Conservation (phyloP, 2,888 invertebrate species). For the Autographa gamma region DNA sequence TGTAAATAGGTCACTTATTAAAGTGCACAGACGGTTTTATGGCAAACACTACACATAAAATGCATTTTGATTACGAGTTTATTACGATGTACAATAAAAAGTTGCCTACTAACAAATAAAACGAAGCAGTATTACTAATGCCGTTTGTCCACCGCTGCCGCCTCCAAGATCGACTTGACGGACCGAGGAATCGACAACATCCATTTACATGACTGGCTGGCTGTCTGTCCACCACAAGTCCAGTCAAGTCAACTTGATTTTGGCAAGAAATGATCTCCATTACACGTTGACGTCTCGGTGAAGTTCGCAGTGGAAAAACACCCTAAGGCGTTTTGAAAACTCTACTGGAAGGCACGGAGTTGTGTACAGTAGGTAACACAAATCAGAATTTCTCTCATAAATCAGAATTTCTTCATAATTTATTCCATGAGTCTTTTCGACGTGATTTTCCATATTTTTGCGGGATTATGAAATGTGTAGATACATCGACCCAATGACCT, state of each 20-base stretch:
- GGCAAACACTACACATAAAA: constrained; percentile 24
- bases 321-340: too few relatives aligned
- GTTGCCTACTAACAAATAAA: constrained; percentile 11
- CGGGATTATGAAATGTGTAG: constrained; percentile 42
- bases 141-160: too few relatives aligned
- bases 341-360: too few relatives aligned
- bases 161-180: too few relatives aligned
- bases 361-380: too few relatives aligned
- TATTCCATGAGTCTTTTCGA: not conserved
- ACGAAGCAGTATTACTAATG: not conserved
- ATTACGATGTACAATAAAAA: constrained; percentile 22
- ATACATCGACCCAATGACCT: constrained; percentile 59
- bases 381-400: not conserved
- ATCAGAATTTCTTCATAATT: not conserved
- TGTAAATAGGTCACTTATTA: constrained; percentile 18
- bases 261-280: too few relatives aligned
- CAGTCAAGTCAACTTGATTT: too few relatives aligned
- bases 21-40: constrained; percentile 19
- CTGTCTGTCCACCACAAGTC: too few relatives aligned
- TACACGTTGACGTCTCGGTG: too few relatives aligned
- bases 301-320: too few relatives aligned
- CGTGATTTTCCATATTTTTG: constrained; percentile 7
- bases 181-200: too few relatives aligned
- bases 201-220: too few relatives aligned
- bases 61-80: constrained; percentile 28